phyloP scores from a whole-genome alignment of 2,888 invertebrate genomes.

The Fissipunctia ypsillon region DNA sequence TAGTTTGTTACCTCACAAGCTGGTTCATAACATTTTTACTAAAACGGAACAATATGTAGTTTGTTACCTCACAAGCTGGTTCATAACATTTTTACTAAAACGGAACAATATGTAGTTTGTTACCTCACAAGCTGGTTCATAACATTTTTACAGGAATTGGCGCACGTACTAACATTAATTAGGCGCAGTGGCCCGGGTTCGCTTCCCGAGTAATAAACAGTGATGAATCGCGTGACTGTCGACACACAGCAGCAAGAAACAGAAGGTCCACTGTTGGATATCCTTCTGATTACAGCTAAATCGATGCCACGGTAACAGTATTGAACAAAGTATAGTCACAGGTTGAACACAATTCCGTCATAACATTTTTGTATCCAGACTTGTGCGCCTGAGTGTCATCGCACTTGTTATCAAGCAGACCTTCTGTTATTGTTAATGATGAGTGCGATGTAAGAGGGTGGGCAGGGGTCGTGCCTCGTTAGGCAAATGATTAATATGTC shows the following conservation, averaged over 20 bases:
- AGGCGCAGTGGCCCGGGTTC: constrained; percentile 36
- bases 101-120: constrained; percentile 10
- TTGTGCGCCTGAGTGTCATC: not conserved
- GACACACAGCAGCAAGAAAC: not conserved
- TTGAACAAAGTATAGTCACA: not conserved
- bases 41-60: constrained; percentile 16
- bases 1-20: constrained; percentile 23
- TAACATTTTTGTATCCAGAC: not conserved
- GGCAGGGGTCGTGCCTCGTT: constrained; percentile 55
- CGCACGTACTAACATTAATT: constrained; percentile 53
- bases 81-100: constrained; percentile 39
- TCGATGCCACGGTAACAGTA: too few species aligned
- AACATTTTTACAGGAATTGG: constrained; percentile 41
- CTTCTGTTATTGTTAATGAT: constrained; percentile 11
- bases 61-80: constrained; percentile 19
- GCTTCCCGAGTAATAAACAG: constrained; percentile 52
- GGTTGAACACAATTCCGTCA: not conserved
- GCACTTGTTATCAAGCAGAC: not conserved
- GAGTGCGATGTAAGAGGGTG: constrained; percentile 1
- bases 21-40: constrained; percentile 38
- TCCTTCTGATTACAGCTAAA: not conserved
- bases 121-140: constrained; percentile 22
- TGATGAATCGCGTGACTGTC: constrained; percentile 50
- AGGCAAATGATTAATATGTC: constrained; percentile 55
- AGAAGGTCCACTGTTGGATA: constrained; percentile 20